Percentiles rank a stretch among this genome's conserved stretches.
Conservation (phyloP, 2,888 invertebrate species). For the Mesopsocus fuscifrons region DNA sequence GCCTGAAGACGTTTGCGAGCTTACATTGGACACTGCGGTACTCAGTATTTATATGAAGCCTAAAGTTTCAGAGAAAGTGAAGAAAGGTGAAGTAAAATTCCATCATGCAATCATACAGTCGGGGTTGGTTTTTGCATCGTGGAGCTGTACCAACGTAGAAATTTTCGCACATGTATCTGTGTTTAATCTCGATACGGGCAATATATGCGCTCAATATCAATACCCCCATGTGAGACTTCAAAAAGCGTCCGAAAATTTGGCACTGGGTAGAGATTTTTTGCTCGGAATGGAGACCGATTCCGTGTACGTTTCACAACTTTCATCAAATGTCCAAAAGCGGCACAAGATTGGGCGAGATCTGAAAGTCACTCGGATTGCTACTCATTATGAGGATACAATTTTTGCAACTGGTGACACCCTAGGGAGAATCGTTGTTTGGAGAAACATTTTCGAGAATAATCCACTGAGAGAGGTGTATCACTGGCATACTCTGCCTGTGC, state of each 20-base stretch:
- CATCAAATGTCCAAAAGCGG: not conserved
- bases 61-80: not conserved
- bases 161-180: not conserved
- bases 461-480: slow-evolving; percentile 35
- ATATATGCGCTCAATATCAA: not conserved
- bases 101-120: not conserved
- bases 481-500: slow-evolving; percentile 58
- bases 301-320: not conserved
- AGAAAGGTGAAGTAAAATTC: not conserved
- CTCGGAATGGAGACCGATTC: not conserved
- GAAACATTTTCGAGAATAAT: slow-evolving; percentile 23
- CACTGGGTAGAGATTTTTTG: slow-evolving; percentile 1
- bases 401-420: slow-evolving; percentile 46
- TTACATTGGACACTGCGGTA: not conserved
- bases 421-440: slow-evolving; percentile 47
- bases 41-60: not conserved
- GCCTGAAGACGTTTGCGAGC: not conserved
- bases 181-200: not conserved
- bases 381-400: slow-evolving; percentile 42
- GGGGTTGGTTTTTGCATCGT: not conserved
- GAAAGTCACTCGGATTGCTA: slow-evolving; percentile 35
- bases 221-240: not conserved
- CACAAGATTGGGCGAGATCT: not conserved
- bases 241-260: not conserved
- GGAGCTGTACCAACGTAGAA: not conserved